Conservation (phyloP, 2,888 invertebrate species). For the Podabrus alpinus region DNA sequence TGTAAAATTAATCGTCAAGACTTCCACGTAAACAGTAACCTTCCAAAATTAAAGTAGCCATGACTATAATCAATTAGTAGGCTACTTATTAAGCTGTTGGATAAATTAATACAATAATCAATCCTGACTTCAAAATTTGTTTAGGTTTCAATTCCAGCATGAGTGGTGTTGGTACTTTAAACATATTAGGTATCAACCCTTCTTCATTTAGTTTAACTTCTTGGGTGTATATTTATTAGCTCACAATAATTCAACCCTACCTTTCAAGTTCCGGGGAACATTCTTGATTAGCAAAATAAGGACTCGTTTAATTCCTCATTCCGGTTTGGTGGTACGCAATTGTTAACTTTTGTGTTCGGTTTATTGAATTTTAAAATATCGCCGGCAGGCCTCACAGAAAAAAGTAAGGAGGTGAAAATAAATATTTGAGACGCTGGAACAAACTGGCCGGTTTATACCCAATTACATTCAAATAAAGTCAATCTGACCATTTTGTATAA, state of each 20-base stretch:
- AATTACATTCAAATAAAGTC: background rate
- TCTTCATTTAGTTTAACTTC: background rate
- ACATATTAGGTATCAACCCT: background rate
- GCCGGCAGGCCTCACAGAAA: background rate
- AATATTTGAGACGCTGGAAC: background rate
- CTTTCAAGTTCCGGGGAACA: background rate
- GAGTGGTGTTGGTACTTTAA: background rate
- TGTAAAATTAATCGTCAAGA: too few relatives aligned
- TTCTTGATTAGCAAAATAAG: too few relatives aligned
- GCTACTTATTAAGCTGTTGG: too few relatives aligned
- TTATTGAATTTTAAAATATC: background rate
- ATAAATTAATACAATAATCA: background rate
- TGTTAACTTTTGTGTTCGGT: background rate
- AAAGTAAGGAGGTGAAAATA: background rate
- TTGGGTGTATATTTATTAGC: background rate
- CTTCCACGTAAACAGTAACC: too few relatives aligned
- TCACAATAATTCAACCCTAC: too few relatives aligned
- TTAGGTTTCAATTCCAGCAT: background rate
- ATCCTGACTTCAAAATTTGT: background rate
- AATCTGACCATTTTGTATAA: background rate
- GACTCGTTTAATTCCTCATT: background rate
- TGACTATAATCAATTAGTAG: too few relatives aligned
- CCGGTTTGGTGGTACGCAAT: background rate
- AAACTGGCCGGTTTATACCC: background rate
- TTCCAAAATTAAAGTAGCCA: too few relatives aligned